phyloP scores from a whole-genome alignment of 2,797 vertebrate genomes.

The Rhinophrynus dorsalis region DNA sequence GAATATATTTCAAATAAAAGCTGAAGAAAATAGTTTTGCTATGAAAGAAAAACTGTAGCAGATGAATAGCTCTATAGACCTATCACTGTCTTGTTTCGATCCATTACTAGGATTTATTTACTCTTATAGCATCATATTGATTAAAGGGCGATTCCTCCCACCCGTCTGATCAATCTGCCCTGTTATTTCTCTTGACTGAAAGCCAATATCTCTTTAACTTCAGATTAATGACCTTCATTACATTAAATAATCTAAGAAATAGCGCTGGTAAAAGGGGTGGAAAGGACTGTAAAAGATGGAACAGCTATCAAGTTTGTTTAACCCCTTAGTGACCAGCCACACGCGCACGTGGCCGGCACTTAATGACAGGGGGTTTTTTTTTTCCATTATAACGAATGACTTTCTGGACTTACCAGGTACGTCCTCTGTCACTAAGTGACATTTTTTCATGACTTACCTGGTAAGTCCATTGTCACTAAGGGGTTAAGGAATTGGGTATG shows the following conservation, averaged over 20 bases:
- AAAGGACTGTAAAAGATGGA: background rate
- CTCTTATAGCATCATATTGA: slow-evolving; percentile 61
- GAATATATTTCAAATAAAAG: slow-evolving; percentile 3
- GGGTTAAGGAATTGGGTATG: background rate
- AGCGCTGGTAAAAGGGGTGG: background rate
- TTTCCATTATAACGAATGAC: no score
- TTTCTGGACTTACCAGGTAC: no score
- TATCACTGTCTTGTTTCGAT: slow-evolving; percentile 49
- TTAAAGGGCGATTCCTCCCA: slow-evolving; percentile 57
- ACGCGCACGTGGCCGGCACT: no score
- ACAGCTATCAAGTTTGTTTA: slow-evolving; percentile 1
- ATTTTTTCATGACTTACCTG: no score
- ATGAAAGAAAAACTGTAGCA: background rate
- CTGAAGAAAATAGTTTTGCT: background rate
- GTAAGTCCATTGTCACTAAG: no score
- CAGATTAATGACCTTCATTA: slow-evolving; percentile 73
- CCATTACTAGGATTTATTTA: slow-evolving; percentile 71
- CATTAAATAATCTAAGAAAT: slow-evolving; percentile 54
- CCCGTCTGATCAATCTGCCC: slow-evolving; percentile 62
- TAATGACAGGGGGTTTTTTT: no score
- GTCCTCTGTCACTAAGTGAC: no score
- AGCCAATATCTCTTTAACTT: slow-evolving; percentile 73
- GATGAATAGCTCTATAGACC: slow-evolving; percentile 8
- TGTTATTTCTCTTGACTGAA: slow-evolving; percentile 58
- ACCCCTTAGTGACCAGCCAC: no score